Evolutionary conservation across 2,797 vertebrate genomes (phyloP), one percentile per base, ranked within the genome.

Genomic region (Clarias laeviceps): DNA sequence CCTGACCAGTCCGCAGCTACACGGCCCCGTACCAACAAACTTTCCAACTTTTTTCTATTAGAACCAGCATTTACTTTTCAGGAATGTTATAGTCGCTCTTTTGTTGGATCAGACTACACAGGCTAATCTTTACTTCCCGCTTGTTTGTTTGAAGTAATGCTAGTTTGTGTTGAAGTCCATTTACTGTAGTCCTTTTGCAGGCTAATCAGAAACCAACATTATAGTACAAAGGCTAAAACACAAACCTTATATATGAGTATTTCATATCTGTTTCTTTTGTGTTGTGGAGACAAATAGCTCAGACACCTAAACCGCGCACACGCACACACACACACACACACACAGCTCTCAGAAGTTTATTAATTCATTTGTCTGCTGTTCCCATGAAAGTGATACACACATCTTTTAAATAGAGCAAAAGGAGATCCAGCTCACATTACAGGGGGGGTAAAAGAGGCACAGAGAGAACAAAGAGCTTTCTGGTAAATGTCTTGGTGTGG

Each of bases 301-400:
- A 76, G 14, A 57, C 50, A 76, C 50, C 24, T 17, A 76, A n/a
- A 57, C 73, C 69, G n/a, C 69, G n/a, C 78, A 65, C 79, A 65
- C 59, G 29, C 61, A 66, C 78, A 66, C 79, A 79, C 77, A 79
- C 57, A 64, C 77, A 79, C 59, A 81, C 80, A 68, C 45, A 32
- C 45, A 32, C 2, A 68, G 50, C n/a, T 74, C 72, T 56, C 50
- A 76, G 73, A 57, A 8, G 45, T 76, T 76, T 76, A 76, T 76
- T 76, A 29, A 76, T 27, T 57, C 15, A 54, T 20, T 18, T 12
- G 8, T 12, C 32, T 79, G 32, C 76, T 62, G 76, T 79, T 79
- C 57, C 22, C 56, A 62, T 79, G 76, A 79, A 79, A 79, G 57
- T n/a, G 57, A 62, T 79, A 54, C 54, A 57, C 27, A 18, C 11